Base-by-base conservation (phyloP, 2,888 invertebrate species). In the Tortricodes alternella region DNA sequence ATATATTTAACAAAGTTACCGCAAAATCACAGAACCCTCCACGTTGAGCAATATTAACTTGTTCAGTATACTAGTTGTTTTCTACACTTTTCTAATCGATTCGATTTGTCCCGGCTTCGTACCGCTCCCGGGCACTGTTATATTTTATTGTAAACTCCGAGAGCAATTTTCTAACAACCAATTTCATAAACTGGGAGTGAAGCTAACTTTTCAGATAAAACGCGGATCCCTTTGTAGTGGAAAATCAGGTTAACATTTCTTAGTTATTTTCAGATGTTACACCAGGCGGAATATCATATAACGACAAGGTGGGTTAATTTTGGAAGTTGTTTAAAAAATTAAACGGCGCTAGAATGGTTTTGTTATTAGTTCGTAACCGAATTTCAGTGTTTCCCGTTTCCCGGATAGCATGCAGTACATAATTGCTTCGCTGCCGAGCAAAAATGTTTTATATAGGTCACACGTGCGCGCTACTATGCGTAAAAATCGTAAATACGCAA, bases 1-100 rank as follows among this genome's bases (percentile, higher is more conserved):
- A 21, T 35, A 37, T 48, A 27, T 21, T 23, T 32, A 35, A 41
- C 15, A 32, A 44, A 19, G 5, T 5, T 8, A n/a, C 34, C 46
- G n/a, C 9, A n/a, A 5, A 11, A 9, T 19, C 35, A 46, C 39
- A 29, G 53, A 53, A 48, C 46, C 46, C 34, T 27, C 8, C 11
- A 18, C n/a, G 21, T 11, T 23, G 11, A 44, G 13, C 37, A 37
- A 35, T 35, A 41, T 23, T 13, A 34, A 29, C 29, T 18, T 23
- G 32, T 38, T 37, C 24, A 43, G 46, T 49, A 49, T 46, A 7
- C 39, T 57, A 60, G 59, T 61, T 55, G 44, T 64, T 62, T 66
- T 62, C 61, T 62, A 61, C 58, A 64, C 51, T 64, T 62, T 52
- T 46, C 58, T 59, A 46, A 61, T 57, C 51, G 60, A 59, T 67